Evolutionary conservation across 2,797 vertebrate genomes (phyloP).

Genomic region (Halcyon chelicuti): DNA sequence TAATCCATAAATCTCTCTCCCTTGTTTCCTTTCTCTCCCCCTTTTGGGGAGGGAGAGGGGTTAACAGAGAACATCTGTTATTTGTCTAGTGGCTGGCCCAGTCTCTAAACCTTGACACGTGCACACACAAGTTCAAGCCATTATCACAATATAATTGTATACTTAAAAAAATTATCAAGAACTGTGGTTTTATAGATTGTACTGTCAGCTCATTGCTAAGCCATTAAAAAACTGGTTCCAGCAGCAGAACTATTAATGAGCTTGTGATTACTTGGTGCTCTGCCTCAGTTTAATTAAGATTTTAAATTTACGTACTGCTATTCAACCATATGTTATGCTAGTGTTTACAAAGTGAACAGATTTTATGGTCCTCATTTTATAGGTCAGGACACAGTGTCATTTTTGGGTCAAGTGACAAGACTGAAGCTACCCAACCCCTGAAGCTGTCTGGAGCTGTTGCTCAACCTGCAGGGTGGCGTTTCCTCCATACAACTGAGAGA

Average conservation of each 20-base stretch:
- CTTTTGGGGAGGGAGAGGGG: background rate
- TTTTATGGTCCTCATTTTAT: background rate
- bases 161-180: background rate
- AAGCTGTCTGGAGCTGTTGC: background rate
- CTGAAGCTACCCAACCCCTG: background rate
- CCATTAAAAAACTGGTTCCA: conserved; percentile 23
- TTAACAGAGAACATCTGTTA: background rate
- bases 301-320: background rate
- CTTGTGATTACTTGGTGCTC: background rate
- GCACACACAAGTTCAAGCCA: background rate
- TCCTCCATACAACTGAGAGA: background rate
- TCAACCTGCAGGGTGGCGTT: background rate
- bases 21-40: background rate
- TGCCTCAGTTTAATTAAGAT: conserved; percentile 19
- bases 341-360: conserved; percentile 15
- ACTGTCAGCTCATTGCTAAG: background rate
- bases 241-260: background rate
- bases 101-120: background rate
- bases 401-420: background rate
- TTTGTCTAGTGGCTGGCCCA: background rate
- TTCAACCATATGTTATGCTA: background rate
- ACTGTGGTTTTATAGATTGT: background rate
- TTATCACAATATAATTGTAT: background rate
- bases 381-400: background rate
- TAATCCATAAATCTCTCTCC: background rate